phyloP scores from a whole-genome alignment of 2,888 invertebrate genomes.

The Amphipoea lucens region DNA sequence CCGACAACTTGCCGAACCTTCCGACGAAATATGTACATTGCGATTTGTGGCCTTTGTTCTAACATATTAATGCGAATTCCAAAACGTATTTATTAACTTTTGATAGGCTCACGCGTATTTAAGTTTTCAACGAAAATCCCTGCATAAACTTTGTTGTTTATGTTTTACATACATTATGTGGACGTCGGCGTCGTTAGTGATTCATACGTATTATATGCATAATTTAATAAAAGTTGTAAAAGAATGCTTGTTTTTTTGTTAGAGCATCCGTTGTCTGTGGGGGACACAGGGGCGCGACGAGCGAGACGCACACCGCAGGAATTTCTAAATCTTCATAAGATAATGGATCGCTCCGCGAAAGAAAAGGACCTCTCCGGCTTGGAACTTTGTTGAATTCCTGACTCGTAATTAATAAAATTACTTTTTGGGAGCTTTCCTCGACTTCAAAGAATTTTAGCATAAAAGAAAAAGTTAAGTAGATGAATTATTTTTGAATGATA shows the following conservation, averaged over 20 bases:
- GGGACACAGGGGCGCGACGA: conserved; percentile 53
- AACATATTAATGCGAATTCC: conserved; percentile 76
- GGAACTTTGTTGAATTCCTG: conserved; percentile 90
- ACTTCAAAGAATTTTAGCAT: conserved; percentile 90
- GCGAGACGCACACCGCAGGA: conserved; percentile 85
- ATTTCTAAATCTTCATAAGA: conserved; percentile 90
- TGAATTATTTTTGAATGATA: conserved; percentile 90
- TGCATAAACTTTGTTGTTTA: conserved; percentile 53
- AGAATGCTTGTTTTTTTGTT: conserved; percentile 63
- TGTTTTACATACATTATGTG: conserved; percentile 44
- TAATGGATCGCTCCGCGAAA: conserved; percentile 89
- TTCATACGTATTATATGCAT: conserved; percentile 51
- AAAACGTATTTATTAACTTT: conserved; percentile 74
- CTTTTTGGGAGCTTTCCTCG: conserved; percentile 90
- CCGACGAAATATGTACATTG: conserved; percentile 70
- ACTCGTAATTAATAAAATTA: conserved; percentile 91
- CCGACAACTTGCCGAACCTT: conserved; percentile 75
- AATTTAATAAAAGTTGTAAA: conserved; percentile 68
- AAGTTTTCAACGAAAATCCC: conserved; percentile 52
- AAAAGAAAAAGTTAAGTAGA: conserved; percentile 90
- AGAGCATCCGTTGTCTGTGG: conserved; percentile 53
- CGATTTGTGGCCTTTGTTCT: conserved; percentile 70
- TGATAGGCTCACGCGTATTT: conserved; percentile 45
- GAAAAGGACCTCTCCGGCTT: conserved; percentile 88
- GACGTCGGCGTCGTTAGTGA: conserved; percentile 37